These are phyloP conservation scores for Lophotriccus pileatus DNA, from an alignment of 2,797 vertebrate genomes.

Conservation along the genomic window DNA sequence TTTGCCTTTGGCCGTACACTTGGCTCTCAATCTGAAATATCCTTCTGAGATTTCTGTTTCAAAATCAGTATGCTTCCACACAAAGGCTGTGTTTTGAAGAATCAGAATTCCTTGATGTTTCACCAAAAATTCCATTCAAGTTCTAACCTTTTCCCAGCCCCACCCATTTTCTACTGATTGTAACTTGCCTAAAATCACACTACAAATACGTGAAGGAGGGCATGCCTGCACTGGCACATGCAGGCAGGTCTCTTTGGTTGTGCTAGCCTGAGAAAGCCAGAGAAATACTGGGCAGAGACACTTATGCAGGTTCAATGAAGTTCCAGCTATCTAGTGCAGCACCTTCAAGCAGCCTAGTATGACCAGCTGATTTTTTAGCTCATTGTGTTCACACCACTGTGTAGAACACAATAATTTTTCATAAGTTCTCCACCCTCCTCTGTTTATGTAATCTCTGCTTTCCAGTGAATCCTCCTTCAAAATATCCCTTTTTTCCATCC, in stretches of 20 bases:
- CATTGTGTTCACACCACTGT: background rate
- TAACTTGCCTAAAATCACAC: background rate
- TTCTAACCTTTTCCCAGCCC: constrained; percentile 9
- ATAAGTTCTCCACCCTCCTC: background rate
- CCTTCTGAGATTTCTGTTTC: background rate
- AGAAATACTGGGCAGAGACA: background rate
- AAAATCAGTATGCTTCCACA: background rate
- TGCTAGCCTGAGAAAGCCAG: background rate
- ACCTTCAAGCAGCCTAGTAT: background rate
- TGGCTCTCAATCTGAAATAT: background rate
- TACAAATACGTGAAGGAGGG: background rate
- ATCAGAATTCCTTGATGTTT: background rate
- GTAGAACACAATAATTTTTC: fast-evolving
- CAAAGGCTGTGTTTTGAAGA: background rate
- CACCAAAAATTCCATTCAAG: constrained; percentile 30
- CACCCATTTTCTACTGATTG: background rate
- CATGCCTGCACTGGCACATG: background rate
- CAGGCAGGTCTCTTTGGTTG: background rate
- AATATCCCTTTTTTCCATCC: background rate
- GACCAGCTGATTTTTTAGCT: background rate
- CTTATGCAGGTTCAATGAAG: background rate
- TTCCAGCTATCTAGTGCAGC: background rate
- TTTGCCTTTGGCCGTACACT: background rate
- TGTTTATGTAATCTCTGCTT: background rate
- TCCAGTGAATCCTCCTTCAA: background rate